Conservation (phyloP, 2,888 invertebrate genomes). For the Osmoderma eremita region DNA sequence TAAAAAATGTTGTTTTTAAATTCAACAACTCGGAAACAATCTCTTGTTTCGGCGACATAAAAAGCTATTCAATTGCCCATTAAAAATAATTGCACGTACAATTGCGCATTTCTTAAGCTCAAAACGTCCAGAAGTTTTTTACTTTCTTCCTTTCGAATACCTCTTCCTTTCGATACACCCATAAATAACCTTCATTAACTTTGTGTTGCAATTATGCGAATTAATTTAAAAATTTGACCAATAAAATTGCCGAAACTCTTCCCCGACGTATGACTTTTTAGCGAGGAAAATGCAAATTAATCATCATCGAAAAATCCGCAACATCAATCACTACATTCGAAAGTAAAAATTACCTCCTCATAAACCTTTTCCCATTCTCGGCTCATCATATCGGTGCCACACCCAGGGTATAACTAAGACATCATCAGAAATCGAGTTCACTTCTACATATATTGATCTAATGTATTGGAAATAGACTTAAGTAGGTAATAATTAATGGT, state of each 20-base stretch:
- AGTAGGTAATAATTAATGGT: too few relatives aligned
- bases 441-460: neutral
- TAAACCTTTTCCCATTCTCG: slow-evolving; percentile 5
- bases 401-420: slow-evolving; percentile 15
- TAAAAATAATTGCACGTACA: slow-evolving; percentile 10
- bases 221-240: slow-evolving; percentile 29
- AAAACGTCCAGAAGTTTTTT: slow-evolving; percentile 3
- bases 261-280: slow-evolving; percentile 16
- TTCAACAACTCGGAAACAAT: too few relatives aligned
- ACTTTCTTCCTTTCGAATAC: slow-evolving; percentile 23
- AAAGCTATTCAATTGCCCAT: too few relatives aligned
- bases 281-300: slow-evolving; percentile 30
- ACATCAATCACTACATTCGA: slow-evolving; percentile 33
- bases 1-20: too few relatives aligned
- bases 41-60: too few relatives aligned
- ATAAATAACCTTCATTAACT: slow-evolving; percentile 21
- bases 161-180: neutral
- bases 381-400: slow-evolving; percentile 6
- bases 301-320: slow-evolving; percentile 24
- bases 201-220: slow-evolving; percentile 4
- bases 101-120: neutral
- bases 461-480: too few relatives aligned
- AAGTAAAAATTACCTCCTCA: slow-evolving; percentile 25
- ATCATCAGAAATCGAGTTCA: neutral
- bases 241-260: slow-evolving; percentile 4